phyloP scores from a whole-genome alignment of 2,888 invertebrate species.

The Lasius platythorax region DNA sequence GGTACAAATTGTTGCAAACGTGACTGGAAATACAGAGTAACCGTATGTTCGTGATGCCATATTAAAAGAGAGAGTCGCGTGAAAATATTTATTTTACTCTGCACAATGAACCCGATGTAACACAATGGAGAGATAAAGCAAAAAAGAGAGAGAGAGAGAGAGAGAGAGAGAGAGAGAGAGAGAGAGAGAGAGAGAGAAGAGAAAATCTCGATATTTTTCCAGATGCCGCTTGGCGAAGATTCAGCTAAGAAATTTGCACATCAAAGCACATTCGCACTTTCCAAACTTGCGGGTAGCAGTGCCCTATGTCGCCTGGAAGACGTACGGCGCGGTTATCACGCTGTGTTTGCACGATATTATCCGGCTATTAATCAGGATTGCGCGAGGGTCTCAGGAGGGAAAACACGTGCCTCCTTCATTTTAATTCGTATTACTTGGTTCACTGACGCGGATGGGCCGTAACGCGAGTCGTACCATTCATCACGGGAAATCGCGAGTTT shows the following conservation, averaged over 20 bases:
- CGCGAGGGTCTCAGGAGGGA: slow-evolving; percentile 47
- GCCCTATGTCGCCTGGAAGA: slow-evolving; percentile 69
- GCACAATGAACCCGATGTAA: not conserved
- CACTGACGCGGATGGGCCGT: slow-evolving; percentile 34
- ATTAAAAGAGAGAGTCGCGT: slow-evolving; percentile 34
- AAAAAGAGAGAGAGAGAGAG: not conserved
- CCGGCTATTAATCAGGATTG: slow-evolving; percentile 83
- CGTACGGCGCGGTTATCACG: slow-evolving; percentile 74
- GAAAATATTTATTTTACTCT: slow-evolving; percentile 38
- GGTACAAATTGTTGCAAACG: slow-evolving; percentile 49
- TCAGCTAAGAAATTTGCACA: slow-evolving; percentile 38
- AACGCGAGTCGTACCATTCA: slow-evolving; percentile 63
- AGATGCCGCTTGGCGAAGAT: slow-evolving; percentile 43
- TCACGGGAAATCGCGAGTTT: slow-evolving; percentile 56
- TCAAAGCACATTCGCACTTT: slow-evolving; percentile 47
- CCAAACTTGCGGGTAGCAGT: slow-evolving; percentile 39
- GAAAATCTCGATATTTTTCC: not conserved
- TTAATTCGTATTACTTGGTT: slow-evolving; percentile 72
- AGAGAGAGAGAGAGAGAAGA: too few relatives aligned
- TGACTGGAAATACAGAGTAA: slow-evolving; percentile 62
- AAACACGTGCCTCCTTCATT: slow-evolving; percentile 54
- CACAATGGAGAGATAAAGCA: slow-evolving; percentile 10
- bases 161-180: too few relatives aligned
- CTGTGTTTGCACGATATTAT: slow-evolving; percentile 82
- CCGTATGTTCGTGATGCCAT: slow-evolving; percentile 40